Conservation (phyloP, 2,888 invertebrate species). For the Clistopyga incitator region DNA sequence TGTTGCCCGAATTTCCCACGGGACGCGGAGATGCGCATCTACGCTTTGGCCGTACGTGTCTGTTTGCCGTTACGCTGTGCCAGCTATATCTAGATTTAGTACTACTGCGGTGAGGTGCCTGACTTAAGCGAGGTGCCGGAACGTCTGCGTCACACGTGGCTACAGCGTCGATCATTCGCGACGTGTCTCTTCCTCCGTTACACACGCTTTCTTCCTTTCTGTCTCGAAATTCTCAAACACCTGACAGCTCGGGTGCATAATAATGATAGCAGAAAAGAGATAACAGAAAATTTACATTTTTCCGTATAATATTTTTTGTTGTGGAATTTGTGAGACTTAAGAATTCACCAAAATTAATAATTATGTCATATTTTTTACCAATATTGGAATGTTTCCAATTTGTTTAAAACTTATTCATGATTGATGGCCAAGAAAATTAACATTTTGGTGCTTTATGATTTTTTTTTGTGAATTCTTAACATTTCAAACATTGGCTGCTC, state of each 20-base stretch:
- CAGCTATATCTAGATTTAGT: conserved; percentile 49
- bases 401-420: too few species aligned
- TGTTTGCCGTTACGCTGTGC: conserved; percentile 29
- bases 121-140: conserved; percentile 39
- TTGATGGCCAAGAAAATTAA: too few species aligned
- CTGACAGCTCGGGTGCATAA: background rate
- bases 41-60: conserved; percentile 49
- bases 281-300: too few species aligned
- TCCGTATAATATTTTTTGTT: too few species aligned
- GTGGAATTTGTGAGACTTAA: too few species aligned
- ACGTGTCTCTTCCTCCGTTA: background rate
- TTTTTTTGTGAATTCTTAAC: too few species aligned
- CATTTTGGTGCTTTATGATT: too few species aligned
- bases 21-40: conserved; percentile 36
- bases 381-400: too few species aligned
- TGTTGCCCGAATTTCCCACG: conserved; percentile 63
- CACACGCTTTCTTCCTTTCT: conserved; percentile 52
- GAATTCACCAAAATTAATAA: too few species aligned
- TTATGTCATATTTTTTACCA: too few species aligned
- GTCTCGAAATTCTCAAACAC: background rate
- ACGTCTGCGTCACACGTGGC: conserved; percentile 69
- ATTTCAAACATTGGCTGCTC: too few species aligned
- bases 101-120: conserved; percentile 17
- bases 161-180: conserved; percentile 73
- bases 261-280: background rate